Conservation (phyloP, 2,113 vertebrate species). For the Glareola pratincola region DNA sequence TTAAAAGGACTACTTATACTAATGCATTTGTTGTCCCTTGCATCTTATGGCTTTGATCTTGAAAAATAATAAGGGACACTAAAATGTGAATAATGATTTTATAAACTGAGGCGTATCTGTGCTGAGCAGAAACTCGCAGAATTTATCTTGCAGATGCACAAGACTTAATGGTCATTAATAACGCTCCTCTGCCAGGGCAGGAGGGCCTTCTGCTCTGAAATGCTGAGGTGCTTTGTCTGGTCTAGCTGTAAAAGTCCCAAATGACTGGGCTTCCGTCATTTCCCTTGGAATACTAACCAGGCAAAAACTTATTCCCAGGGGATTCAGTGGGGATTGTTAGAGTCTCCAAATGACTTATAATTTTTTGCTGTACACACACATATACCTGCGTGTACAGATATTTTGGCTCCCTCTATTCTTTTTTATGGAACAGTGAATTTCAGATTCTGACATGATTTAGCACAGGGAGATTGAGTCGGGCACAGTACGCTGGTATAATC, state of each 20-base stretch:
- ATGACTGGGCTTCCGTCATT: neutral
- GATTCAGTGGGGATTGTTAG: neutral
- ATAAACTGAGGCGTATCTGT: neutral
- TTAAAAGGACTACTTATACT: neutral
- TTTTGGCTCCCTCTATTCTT: neutral
- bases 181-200: neutral
- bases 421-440: slow-evolving; percentile 19
- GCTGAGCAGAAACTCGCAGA: neutral
- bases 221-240: neutral
- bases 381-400: neutral
- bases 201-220: neutral
- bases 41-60: neutral
- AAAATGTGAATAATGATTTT: neutral
- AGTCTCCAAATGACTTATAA: neutral
- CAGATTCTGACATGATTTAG: slow-evolving; percentile 29
- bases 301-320: neutral
- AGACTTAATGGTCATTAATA: slow-evolving; percentile 3
- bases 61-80: neutral
- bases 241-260: neutral
- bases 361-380: neutral
- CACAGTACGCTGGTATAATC: neutral
- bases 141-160: neutral
- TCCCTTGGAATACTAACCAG: neutral
- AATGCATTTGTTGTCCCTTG: neutral
- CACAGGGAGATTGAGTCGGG: neutral